Percentiles rank a stretch among this genome's conserved stretches.
These are phyloP conservation scores for Phyllostomus hastatus DNA, from an alignment of 2,113 vertebrate genomes.

Conservation along the genomic window DNA sequence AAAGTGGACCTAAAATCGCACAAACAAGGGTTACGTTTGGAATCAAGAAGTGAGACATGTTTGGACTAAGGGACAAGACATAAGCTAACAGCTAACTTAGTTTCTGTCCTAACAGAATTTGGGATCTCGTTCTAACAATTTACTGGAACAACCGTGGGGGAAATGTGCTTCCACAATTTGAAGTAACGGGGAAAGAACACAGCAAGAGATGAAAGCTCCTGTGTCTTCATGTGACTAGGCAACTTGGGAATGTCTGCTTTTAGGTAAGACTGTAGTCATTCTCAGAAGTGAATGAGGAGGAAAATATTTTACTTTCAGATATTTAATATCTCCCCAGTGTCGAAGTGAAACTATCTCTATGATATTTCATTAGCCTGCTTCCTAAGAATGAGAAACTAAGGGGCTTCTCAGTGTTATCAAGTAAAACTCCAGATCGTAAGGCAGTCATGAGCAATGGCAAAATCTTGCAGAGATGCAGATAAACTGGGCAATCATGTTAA, in stretches of 20 bases:
- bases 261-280: neutral
- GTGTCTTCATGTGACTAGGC: neutral
- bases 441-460: neutral
- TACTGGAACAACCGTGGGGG: neutral
- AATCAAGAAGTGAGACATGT: neutral
- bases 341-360: neutral
- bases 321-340: neutral
- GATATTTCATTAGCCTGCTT: neutral
- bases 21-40: neutral
- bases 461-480: neutral
- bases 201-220: neutral
- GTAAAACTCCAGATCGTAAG: neutral
- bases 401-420: neutral
- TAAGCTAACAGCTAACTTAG: neutral
- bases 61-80: neutral
- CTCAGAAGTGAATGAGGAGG: conserved; percentile 33
- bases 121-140: neutral
- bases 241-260: conserved; percentile 17
- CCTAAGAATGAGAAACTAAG: neutral
- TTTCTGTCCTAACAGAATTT: neutral
- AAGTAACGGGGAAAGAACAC: conserved; percentile 11
- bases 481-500: neutral
- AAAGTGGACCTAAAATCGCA: neutral
- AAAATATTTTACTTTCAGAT: conserved; percentile 19
- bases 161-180: neutral